Base-by-base conservation (phyloP, 2,797 vertebrate genomes). In the Sebastes glaucus region DNA sequence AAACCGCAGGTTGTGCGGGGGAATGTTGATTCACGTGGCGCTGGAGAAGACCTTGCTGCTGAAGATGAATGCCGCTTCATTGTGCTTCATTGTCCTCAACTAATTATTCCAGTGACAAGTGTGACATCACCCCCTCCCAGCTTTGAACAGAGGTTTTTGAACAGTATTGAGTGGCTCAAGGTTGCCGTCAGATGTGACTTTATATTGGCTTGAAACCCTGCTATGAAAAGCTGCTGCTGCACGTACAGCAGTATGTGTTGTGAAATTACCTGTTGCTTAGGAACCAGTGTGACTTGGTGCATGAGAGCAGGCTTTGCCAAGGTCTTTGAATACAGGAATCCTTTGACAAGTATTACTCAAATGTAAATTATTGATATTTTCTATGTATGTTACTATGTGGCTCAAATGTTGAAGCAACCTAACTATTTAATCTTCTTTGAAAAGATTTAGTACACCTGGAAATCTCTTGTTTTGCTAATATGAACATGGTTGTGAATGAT, bases 191-290 rank as follows among this genome's bases (percentile, higher is more conserved):
- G 83, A 91, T 86, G 84, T 89, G 92, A 91, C 88, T 91, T 87
- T 84, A 84, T 80, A 92, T 89, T 88, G 82, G 63, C 81, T 88
- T 52, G 80, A 89, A 88, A 74, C 87, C 85, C 82, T 33, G 78
- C 80, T 52, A 85, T 88, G 91, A 92, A 94, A 92, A 93, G 88
- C 90, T 81, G 82, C 74, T 65, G 86, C 83, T 76, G 73, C 73
- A 74, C 7, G n/a, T 81, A 78, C 71, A 69, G 73, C 33, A 28
- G 75, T 11, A 23, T 88, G 86, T 93, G 90, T 92, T 92, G 88
- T 92, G 90, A 91, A 93, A 92, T 94, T 87, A 95, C 94, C 90
- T 95, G 96, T 96, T 96, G 96, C 96, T 95, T 95, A 94, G 96
- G 83, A 96, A 96, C 96, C 89, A 71, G 42, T 84, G 79, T 87